A percentile compares a stretch with the other conserved stretches of the same genome.
Conservation (phyloP, 2,113 vertebrate species). For the Callionymus lyra region DNA sequence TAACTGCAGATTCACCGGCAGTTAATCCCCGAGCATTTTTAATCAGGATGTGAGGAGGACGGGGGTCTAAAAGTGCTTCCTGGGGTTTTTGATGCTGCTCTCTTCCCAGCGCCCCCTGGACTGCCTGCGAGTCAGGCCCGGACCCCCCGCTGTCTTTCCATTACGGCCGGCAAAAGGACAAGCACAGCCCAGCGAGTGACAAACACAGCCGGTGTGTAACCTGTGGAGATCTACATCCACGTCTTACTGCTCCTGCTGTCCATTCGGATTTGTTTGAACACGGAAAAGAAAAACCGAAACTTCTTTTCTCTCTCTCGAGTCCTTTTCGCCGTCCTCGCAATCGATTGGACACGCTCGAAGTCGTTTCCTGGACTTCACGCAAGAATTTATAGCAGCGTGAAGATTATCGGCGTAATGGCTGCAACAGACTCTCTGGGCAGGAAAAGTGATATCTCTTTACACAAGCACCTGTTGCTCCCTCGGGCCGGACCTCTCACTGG, state of each 20-base stretch:
- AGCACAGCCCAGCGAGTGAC: constrained; percentile 22
- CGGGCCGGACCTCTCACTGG: constrained; percentile 24
- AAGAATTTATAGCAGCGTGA: constrained; percentile 33
- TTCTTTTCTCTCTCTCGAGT: background rate
- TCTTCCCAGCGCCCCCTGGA: too few species aligned
- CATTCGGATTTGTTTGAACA: background rate
- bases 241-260: constrained; percentile 1
- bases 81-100: too few species aligned
- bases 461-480: constrained; percentile 42
- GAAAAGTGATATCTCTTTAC: constrained; percentile 39
- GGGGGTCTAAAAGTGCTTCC: too few species aligned
- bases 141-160: constrained; percentile 47
- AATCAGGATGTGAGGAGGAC: too few species aligned
- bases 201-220: constrained; percentile 31
- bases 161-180: constrained; percentile 44
- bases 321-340: background rate
- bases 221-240: constrained; percentile 27
- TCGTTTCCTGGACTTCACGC: constrained; percentile 21
- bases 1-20: too few species aligned
- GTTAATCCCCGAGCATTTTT: too few species aligned
- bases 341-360: constrained; percentile 26
- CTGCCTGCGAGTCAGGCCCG: constrained; percentile 9
- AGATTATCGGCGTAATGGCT: constrained; percentile 46
- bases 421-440: constrained; percentile 20
- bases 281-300: background rate